A percentile compares a stretch with the other conserved stretches of the same genome.
Conservation (phyloP, 2,113 vertebrate genomes). For the Tragulus kanchil region DNA sequence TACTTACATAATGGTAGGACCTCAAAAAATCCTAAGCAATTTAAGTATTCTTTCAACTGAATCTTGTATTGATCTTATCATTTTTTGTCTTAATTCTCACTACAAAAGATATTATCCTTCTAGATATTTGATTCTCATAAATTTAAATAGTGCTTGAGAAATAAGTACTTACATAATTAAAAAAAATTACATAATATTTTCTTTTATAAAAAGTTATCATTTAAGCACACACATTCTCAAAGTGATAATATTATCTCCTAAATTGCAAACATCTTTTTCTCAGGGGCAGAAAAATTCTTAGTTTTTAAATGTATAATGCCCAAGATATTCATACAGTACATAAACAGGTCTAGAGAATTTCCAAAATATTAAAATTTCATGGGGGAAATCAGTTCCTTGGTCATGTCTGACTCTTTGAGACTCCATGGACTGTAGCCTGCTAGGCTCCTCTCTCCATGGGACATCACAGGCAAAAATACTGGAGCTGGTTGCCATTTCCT, state of each 20-base stretch:
- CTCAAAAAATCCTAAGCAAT: neutral
- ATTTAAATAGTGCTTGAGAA: neutral
- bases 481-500: too few relatives aligned
- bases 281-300: neutral
- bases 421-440: too few relatives aligned
- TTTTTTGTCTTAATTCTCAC: neutral
- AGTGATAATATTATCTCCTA: neutral
- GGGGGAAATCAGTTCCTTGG: neutral
- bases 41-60: neutral
- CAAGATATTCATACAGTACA: neutral
- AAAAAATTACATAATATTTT: neutral
- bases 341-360: neutral
- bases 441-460: too few relatives aligned
- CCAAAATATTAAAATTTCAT: neutral
- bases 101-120: neutral
- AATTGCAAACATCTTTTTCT: neutral
- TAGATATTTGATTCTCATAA: neutral
- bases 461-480: too few relatives aligned
- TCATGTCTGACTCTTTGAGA: too few relatives aligned
- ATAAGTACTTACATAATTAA: neutral
- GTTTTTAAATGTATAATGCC: neutral
- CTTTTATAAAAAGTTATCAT: neutral
- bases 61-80: neutral
- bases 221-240: neutral
- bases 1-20: neutral